Percentiles rank a stretch among this genome's conserved stretches.
Conservation (phyloP, 2,797 vertebrate genomes). For the Girardinus metallicus region DNA sequence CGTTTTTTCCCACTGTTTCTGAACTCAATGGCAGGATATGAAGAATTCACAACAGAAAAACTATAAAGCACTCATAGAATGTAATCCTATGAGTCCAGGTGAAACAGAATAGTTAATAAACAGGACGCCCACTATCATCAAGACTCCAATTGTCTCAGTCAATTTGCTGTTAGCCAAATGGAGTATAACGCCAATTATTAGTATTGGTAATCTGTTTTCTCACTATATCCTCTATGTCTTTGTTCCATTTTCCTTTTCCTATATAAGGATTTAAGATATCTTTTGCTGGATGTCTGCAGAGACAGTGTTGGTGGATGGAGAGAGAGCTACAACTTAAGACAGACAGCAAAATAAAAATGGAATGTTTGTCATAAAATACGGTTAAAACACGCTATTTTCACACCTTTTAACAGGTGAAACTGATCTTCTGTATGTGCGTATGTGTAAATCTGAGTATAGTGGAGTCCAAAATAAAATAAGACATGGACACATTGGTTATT, state of each 20-base stretch:
- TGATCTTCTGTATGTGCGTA: neutral
- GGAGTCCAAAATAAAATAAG: conserved; percentile 13
- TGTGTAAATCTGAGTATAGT: neutral
- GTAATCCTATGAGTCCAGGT: conserved; percentile 73
- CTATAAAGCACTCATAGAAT: conserved; percentile 78
- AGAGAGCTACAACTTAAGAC: conserved; percentile 29
- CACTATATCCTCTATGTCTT: conserved; percentile 17
- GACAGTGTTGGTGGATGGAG: conserved; percentile 26
- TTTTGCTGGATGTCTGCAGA: conserved; percentile 13
- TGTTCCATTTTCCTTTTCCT: conserved; percentile 15
- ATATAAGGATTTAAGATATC: conserved; percentile 10
- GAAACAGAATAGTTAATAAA: conserved; percentile 53
- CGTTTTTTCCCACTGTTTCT: conserved; percentile 59
- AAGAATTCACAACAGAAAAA: conserved; percentile 82
- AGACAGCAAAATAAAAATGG: conserved; percentile 24
- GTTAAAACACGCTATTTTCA: conserved; percentile 22
- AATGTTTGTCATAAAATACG: conserved; percentile 20
- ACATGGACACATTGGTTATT: neutral
- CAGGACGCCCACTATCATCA: conserved; percentile 36
- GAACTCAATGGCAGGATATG: conserved; percentile 82
- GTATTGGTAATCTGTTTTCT: conserved; percentile 35
- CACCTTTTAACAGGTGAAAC: conserved; percentile 28
- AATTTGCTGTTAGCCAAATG: conserved; percentile 39
- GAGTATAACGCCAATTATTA: conserved; percentile 37
- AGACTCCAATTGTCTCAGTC: conserved; percentile 37